These are phyloP conservation scores for Leucoraja ocellata DNA, from an alignment of 2,797 vertebrate species.

Conservation along the genomic window DNA sequence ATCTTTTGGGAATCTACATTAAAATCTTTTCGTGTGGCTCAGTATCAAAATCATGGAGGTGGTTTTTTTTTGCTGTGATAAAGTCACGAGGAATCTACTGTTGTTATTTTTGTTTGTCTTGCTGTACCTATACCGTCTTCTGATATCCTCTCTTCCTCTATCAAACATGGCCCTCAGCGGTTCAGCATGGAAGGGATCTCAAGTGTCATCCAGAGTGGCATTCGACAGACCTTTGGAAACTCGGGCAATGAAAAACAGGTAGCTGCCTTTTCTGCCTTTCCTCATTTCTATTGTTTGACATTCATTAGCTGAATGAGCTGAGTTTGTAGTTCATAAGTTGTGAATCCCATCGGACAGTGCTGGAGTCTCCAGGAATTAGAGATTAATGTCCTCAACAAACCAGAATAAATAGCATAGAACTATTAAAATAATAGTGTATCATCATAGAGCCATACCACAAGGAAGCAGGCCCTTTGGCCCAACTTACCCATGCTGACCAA, in stretches of 20 bases:
- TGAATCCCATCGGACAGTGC: not conserved
- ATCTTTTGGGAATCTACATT: not conserved
- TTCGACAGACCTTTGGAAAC: constrained; percentile 90
- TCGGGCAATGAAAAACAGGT: constrained; percentile 86
- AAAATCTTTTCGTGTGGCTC: not conserved
- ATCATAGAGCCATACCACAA: too few species aligned
- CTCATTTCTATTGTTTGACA: too few species aligned
- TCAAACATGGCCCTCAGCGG: constrained; percentile 60
- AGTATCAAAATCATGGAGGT: not conserved
- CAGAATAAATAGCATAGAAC: not conserved
- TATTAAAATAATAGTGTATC: not conserved
- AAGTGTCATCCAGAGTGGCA: constrained; percentile 87
- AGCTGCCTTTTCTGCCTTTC: not conserved
- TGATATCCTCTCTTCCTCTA: not conserved
- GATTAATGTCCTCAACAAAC: not conserved
- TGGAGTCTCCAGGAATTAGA: not conserved
- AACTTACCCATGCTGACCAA: too few species aligned
- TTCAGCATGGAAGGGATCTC: constrained; percentile 99
- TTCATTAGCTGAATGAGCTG: not conserved
- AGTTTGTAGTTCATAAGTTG: not conserved
- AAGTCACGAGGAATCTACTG: not conserved
- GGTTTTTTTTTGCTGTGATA: too few species aligned
- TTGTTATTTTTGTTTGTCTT: not conserved
- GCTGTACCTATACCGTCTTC: not conserved
- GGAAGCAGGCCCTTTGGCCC: too few species aligned